A percentile compares a stretch with the other conserved stretches of the same genome.
Evolutionary conservation across 2,888 invertebrate species (phyloP).

Genomic region (Patella depressa): DNA sequence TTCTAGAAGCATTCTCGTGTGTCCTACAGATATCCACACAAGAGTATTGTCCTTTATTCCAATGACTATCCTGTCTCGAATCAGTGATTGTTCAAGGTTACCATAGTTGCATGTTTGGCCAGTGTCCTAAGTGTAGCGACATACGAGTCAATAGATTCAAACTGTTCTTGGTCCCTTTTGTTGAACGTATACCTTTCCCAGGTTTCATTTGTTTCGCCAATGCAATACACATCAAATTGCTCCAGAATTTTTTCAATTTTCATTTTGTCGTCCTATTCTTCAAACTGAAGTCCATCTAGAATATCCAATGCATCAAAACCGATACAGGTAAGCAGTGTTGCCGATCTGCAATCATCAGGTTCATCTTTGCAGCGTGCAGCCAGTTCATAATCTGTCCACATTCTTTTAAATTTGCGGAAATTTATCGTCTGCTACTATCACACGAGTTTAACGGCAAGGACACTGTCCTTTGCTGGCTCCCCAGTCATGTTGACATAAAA

Average conservation of each 20-base stretch:
- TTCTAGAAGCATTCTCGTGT: slow-evolving; percentile 19
- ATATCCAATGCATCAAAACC: background rate
- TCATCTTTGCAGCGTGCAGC: background rate
- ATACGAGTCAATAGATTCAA: background rate
- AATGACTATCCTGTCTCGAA: slow-evolving; percentile 3
- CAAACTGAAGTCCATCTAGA: background rate
- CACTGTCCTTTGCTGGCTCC: too few relatives aligned
- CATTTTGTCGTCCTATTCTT: background rate
- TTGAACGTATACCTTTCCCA: background rate
- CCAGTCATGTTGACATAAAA: too few relatives aligned
- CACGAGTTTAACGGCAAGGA: too few relatives aligned
- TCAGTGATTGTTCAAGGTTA: background rate
- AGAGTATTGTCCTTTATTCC: background rate
- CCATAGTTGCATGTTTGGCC: background rate
- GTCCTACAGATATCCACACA: slow-evolving; percentile 24
- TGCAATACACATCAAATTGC: background rate
- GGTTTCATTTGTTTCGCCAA: background rate
- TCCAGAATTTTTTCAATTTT: background rate
- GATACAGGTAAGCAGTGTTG: background rate
- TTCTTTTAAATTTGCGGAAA: background rate
- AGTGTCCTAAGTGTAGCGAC: background rate
- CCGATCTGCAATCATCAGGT: background rate
- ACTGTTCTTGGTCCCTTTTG: background rate
- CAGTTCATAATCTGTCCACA: background rate
- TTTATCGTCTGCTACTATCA: too few relatives aligned